Conservation (phyloP, 1,140 invertebrate species). For the Drosophila simulans region DNA sequence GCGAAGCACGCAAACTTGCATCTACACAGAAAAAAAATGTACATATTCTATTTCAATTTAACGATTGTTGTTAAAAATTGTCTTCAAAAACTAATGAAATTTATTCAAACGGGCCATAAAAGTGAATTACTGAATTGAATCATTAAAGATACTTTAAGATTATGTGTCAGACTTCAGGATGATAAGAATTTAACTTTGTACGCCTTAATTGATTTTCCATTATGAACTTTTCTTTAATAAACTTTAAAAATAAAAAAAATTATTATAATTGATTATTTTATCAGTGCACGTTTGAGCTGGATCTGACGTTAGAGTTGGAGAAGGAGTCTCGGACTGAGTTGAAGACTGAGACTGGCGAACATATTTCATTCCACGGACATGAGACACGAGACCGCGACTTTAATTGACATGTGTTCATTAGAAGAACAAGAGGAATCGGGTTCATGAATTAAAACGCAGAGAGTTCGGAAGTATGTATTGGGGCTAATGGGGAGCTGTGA, state of each 20-base stretch:
- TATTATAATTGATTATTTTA: not conserved
- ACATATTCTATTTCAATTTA: not conserved
- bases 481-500: not conserved
- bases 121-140: too few relatives aligned
- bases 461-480: not conserved
- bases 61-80: too few relatives aligned
- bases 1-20: slow-evolving; percentile 36
- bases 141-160: too few relatives aligned
- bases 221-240: too few relatives aligned
- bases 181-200: too few relatives aligned
- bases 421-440: slow-evolving; percentile 33
- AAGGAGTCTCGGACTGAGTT: slow-evolving; percentile 34
- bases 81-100: too few relatives aligned
- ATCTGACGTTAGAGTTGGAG: slow-evolving; percentile 27
- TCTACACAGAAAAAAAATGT: not conserved
- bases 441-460: not conserved
- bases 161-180: too few relatives aligned
- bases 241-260: too few relatives aligned
- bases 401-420: slow-evolving; percentile 82
- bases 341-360: slow-evolving; percentile 27
- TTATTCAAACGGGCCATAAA: too few relatives aligned
- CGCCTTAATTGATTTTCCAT: too few relatives aligned
- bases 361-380: slow-evolving; percentile 52
- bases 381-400: slow-evolving; percentile 46
- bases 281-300: slow-evolving; percentile 1